phyloP scores from a whole-genome alignment of 2,797 vertebrate species.

The Diceros bicornis region DNA sequence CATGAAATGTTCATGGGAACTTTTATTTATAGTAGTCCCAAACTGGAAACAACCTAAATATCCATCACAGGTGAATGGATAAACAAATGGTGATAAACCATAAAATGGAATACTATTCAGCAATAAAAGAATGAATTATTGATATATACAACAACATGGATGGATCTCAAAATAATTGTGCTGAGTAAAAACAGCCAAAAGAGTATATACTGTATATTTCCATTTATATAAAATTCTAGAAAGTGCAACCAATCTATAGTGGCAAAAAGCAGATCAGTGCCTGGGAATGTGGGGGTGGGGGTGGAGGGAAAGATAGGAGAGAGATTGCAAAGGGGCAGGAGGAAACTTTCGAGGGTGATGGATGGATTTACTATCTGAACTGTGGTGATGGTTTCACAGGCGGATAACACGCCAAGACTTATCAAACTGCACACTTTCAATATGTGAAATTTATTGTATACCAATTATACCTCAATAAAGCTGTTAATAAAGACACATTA shows the following conservation, averaged over 20 bases:
- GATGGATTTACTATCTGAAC: not conserved
- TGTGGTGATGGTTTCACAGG: not conserved
- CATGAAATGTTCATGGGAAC: not conserved
- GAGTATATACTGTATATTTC: not conserved
- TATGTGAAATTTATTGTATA: not conserved
- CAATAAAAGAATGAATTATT: not conserved
- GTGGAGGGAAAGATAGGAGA: not conserved
- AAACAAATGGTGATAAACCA: not conserved
- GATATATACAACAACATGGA: not conserved
- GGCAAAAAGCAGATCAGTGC: not conserved
- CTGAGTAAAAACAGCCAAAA: constrained; percentile 2
- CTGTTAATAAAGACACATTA: not conserved
- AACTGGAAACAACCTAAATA: constrained; percentile 32
- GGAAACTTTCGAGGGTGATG: not conserved
- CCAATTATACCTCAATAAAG: not conserved
- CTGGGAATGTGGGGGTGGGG: not conserved
- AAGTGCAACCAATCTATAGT: not conserved
- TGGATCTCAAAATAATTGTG: not conserved
- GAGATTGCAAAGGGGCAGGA: not conserved
- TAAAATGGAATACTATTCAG: not conserved
- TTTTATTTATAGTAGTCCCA: constrained; percentile 26
- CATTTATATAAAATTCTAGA: not conserved
- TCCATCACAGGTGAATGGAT: not conserved
- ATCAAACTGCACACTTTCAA: not conserved
- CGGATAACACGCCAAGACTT: not conserved